These are phyloP conservation scores for Drosophila colorata DNA, from an alignment of 2,888 invertebrate species.

Conservation along the genomic window DNA sequence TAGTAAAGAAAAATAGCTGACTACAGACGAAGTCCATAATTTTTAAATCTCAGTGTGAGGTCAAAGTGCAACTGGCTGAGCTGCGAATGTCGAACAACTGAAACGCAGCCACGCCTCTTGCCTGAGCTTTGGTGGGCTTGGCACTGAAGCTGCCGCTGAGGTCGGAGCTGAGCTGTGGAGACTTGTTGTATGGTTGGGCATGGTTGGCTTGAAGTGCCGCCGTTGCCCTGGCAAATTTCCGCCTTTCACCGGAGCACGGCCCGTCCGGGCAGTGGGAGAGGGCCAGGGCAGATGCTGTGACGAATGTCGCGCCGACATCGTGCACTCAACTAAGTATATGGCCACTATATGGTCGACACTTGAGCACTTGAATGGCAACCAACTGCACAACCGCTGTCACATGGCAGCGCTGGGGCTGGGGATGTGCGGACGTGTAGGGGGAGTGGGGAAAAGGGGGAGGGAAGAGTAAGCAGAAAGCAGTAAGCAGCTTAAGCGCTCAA, in stretches of 20 bases:
- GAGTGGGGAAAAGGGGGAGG: neutral
- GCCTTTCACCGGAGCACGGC: constrained; percentile 1
- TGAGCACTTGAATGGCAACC: constrained; percentile 34
- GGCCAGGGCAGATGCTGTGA: constrained; percentile 34
- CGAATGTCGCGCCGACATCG: constrained; percentile 55
- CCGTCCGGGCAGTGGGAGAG: neutral
- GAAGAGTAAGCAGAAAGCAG: neutral
- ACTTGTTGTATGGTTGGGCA: neutral
- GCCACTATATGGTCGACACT: constrained; percentile 55
- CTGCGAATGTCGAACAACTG: constrained; percentile 7
- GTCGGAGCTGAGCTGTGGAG: constrained; percentile 1
- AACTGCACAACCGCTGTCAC: constrained; percentile 28
- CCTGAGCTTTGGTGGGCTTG: neutral
- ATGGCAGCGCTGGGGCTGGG: neutral
- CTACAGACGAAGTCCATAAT: neutral
- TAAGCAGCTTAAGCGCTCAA: constrained; percentile 45
- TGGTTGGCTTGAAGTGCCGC: constrained; percentile 21
- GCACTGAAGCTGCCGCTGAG: constrained; percentile 8
- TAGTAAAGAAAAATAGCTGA: neutral
- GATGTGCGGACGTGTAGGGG: neutral
- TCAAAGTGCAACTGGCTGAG: constrained; percentile 4
- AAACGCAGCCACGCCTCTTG: constrained; percentile 17
- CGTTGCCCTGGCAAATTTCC: constrained; percentile 12
- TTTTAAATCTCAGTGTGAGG: neutral
- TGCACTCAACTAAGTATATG: constrained; percentile 57